These are phyloP conservation scores for Delphinus delphis DNA, from an alignment of 2,113 vertebrate species.

Conservation along the genomic window DNA sequence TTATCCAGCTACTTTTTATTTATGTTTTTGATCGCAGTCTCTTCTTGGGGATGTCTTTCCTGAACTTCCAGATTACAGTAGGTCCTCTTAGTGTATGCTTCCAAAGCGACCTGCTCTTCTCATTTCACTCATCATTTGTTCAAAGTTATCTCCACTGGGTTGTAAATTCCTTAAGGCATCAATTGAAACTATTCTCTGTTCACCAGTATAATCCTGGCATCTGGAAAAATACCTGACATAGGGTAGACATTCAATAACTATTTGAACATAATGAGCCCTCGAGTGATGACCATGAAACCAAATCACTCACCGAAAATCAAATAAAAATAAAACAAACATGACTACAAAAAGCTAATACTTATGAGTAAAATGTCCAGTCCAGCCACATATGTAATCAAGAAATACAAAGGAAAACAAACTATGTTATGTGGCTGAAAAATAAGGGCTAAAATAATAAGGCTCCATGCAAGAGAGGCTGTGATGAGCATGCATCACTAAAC, in stretches of 20 bases:
- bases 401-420: background rate
- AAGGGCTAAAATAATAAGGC: background rate
- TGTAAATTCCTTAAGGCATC: background rate
- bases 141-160: background rate
- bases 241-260: background rate
- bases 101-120: background rate
- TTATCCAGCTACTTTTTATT: background rate
- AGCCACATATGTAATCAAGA: background rate
- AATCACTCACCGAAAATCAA: background rate
- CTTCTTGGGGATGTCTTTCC: slow-evolving; percentile 2
- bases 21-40: background rate
- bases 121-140: background rate
- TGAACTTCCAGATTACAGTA: background rate
- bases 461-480: background rate
- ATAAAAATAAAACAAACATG: background rate
- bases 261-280: slow-evolving; percentile 19
- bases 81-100: background rate
- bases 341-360: background rate
- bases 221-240: slow-evolving; percentile 16
- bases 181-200: slow-evolving; percentile 41
- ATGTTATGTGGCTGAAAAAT: background rate
- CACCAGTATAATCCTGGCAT: slow-evolving; percentile 3
- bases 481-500: background rate
- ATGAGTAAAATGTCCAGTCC: background rate
- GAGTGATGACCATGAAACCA: background rate